Percentiles rank a stretch among this genome's conserved stretches.
Evolutionary conservation across 2,113 vertebrate species (phyloP).

Genomic region (Apaloderma vittatum): DNA sequence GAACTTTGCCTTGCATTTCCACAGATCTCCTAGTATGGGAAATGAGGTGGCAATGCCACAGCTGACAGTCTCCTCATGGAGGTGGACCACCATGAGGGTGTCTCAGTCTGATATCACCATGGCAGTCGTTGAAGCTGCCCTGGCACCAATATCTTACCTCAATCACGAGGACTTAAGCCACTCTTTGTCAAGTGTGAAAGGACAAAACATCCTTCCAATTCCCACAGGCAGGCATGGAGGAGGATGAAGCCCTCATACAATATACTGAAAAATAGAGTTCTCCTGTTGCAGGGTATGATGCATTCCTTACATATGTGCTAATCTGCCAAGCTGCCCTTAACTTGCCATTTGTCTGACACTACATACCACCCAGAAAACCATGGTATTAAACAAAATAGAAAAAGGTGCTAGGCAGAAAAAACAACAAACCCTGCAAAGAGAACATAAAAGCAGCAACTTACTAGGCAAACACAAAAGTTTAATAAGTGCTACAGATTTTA

Average conservation of each 20-base stretch:
- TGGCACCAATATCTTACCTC: background rate
- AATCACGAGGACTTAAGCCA: background rate
- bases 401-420: background rate
- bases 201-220: background rate
- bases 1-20: background rate
- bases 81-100: background rate
- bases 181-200: background rate
- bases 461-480: background rate
- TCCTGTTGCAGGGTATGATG: background rate
- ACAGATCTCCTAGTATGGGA: background rate
- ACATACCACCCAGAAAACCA: background rate
- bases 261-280: background rate
- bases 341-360: background rate
- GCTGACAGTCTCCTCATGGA: background rate
- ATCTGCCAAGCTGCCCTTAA: background rate
- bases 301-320: background rate
- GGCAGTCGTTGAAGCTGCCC: rapidly evolving
- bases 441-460: background rate
- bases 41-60: background rate
- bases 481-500: background rate
- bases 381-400: background rate
- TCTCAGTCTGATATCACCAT: background rate
- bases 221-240: background rate
- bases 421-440: background rate
- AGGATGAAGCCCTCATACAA: background rate